phyloP scores from a whole-genome alignment of 2,797 vertebrate species.

The Spinus olivaceus region DNA sequence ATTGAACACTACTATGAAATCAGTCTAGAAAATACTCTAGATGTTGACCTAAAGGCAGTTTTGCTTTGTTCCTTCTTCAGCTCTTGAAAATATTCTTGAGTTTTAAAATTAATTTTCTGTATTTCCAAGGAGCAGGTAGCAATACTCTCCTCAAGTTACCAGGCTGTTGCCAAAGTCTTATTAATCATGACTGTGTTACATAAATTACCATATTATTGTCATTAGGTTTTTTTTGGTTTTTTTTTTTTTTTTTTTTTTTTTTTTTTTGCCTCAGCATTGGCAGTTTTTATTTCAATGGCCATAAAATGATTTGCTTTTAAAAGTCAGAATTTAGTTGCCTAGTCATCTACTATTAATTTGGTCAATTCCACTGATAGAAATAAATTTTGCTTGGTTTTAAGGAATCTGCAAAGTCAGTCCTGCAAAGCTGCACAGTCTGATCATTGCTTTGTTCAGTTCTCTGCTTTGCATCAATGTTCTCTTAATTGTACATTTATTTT shows the following conservation, averaged over 20 bases:
- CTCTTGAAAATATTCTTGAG: neutral
- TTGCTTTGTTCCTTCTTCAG: neutral
- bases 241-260: no score
- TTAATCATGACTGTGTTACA: neutral
- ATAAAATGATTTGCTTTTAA: neutral
- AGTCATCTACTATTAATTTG: neutral
- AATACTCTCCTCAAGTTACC: neutral
- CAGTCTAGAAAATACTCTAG: neutral
- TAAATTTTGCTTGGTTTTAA: neutral
- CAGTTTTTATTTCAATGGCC: neutral
- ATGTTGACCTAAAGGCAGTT: neutral
- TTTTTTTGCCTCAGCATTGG: neutral
- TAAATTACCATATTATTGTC: neutral
- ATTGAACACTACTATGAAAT: neutral
- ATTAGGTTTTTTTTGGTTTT: no score
- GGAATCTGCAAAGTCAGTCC: neutral
- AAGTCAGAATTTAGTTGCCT: neutral
- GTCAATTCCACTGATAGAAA: neutral
- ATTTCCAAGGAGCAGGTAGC: neutral
- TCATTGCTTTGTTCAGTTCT: neutral
- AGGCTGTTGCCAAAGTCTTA: neutral
- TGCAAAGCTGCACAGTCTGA: neutral
- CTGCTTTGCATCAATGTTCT: neutral
- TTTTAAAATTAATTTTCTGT: neutral
- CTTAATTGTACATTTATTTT: neutral